phyloP scores from a whole-genome alignment of 2,888 invertebrate species.

The Oxycera nigricornis region DNA sequence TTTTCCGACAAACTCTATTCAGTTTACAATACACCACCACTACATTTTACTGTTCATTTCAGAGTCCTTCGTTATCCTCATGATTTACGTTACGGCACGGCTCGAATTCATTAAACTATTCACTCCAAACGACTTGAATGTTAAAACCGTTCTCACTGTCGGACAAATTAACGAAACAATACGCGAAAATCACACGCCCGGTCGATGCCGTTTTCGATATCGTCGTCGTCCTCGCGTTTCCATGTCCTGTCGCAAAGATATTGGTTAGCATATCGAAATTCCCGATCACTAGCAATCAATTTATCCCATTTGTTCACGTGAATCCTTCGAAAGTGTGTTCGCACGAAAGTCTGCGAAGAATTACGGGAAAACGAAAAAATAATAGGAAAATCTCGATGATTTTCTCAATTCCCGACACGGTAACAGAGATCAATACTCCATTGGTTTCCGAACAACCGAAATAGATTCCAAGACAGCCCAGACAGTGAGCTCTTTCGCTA shows the following conservation, averaged over 20 bases:
- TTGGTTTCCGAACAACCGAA: conserved; percentile 29
- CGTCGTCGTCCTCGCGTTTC: conserved; percentile 6
- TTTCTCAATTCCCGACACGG: neutral
- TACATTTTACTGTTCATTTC: conserved; percentile 7
- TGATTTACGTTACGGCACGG: neutral
- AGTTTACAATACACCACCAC: conserved; percentile 1
- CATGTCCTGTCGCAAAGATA: conserved; percentile 24
- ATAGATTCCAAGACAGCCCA: conserved; percentile 22
- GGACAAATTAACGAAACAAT: conserved; percentile 5
- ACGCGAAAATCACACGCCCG: conserved; percentile 15
- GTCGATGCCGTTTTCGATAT: conserved; percentile 29
- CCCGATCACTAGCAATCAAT: neutral
- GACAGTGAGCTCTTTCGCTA: conserved; percentile 14
- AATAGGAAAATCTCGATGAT: neutral
- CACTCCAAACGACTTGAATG: neutral
- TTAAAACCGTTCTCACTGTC: neutral
- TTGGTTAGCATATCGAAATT: neutral
- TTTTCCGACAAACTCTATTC: neutral
- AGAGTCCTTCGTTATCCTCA: neutral
- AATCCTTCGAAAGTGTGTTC: neutral
- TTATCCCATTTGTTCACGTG: neutral
- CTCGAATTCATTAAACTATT: neutral
- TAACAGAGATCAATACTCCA: conserved; percentile 44
- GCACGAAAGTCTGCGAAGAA: neutral
- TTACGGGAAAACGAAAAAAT: neutral